Evolutionary conservation across 1,140 invertebrate genomes (phyloP).

Genomic region (Paraescarpia echinospica): DNA sequence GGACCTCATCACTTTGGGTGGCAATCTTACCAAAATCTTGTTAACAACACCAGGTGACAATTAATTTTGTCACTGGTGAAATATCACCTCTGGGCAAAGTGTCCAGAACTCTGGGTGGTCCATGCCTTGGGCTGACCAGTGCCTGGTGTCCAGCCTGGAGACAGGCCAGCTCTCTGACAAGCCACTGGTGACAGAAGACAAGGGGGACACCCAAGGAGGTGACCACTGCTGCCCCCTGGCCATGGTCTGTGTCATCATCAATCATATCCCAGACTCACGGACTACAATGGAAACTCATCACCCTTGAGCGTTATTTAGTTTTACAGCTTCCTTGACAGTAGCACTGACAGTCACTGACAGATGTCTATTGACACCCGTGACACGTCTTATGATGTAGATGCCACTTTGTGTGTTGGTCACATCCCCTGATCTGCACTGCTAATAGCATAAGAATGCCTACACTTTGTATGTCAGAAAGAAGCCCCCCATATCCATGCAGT

Average conservation of each 20-base stretch:
- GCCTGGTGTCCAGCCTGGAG: neutral
- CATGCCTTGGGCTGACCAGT: neutral
- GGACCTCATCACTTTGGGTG: no score
- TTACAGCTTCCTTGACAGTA: neutral
- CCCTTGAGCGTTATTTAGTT: neutral
- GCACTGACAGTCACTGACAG: neutral
- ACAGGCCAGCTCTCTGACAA: neutral
- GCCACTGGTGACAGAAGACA: neutral
- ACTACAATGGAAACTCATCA: neutral
- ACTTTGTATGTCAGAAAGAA: neutral
- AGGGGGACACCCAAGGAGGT: neutral
- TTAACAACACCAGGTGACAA: neutral
- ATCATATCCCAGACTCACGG: neutral
- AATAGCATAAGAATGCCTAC: neutral
- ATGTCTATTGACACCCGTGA: neutral
- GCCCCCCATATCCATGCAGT: neutral
- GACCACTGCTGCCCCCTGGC: neutral
- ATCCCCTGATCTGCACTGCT: neutral
- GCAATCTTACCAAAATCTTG: no score
- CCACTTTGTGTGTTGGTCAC: neutral
- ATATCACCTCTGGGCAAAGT: neutral
- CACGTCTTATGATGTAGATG: neutral
- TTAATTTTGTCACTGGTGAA: neutral
- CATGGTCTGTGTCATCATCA: neutral
- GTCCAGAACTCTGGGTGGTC: neutral